Percentiles rank a stretch among this genome's conserved stretches.
Evolutionary conservation across 1,140 invertebrate genomes (phyloP).

Genomic region (Papilio glaucus): DNA sequence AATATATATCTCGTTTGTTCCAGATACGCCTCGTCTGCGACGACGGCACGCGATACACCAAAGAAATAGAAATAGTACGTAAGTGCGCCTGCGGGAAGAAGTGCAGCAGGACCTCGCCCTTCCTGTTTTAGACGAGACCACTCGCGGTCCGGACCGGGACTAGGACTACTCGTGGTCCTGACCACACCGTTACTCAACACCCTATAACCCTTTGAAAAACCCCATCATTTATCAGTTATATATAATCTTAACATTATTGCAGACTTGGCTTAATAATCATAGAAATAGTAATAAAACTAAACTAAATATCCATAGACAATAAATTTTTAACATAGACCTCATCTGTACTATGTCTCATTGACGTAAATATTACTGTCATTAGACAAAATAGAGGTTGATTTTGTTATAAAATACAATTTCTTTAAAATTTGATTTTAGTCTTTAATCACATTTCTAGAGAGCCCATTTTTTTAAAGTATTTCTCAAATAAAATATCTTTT

Average conservation of each 20-base stretch:
- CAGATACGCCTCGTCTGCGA: slow-evolving; percentile 95
- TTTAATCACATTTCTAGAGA: background rate
- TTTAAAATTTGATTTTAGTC: too few species aligned
- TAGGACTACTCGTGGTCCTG: background rate
- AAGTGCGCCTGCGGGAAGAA: slow-evolving; percentile 95
- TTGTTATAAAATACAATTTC: background rate
- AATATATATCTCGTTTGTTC: slow-evolving; percentile 43
- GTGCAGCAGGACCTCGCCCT: slow-evolving; percentile 86
- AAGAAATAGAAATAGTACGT: slow-evolving; percentile 97
- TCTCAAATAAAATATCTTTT: background rate
- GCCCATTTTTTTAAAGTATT: too few species aligned
- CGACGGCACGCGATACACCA: slow-evolving; percentile 96
- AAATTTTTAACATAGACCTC: background rate
- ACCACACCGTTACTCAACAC: background rate
- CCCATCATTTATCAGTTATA: background rate
- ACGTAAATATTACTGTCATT: background rate
- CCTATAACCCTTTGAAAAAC: background rate
- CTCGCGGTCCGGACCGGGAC: background rate
- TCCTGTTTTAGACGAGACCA: slow-evolving; percentile 60
- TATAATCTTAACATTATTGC: background rate
- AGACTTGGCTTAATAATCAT: background rate
- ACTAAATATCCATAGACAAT: slow-evolving; percentile 24
- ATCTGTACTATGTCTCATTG: background rate
- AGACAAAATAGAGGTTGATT: background rate
- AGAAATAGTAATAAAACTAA: slow-evolving; percentile 27